These are phyloP conservation scores for Neodiprion pinetum DNA, from an alignment of 1,140 invertebrate species.

Conservation along the genomic window DNA sequence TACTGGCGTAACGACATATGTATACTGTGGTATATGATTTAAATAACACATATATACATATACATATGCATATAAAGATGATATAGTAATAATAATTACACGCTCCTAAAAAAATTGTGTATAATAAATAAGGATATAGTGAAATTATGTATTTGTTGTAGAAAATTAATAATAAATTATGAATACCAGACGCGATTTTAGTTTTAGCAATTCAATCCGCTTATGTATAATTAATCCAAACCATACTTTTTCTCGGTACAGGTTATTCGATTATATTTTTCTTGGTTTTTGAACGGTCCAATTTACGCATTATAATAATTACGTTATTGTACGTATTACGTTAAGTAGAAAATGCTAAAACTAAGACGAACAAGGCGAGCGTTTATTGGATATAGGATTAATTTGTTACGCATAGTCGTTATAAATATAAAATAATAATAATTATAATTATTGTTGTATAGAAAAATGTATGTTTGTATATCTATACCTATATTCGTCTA, in stretches of 20 bases:
- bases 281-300: no score
- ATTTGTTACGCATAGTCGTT: not conserved
- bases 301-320: not conserved
- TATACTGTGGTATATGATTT: not conserved
- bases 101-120: not conserved
- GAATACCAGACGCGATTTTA: not conserved
- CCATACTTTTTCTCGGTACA: no score
- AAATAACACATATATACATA: no score
- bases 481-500: no score
- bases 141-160: not conserved
- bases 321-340: not conserved
- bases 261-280: no score
- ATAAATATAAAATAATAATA: not conserved
- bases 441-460: not conserved
- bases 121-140: not conserved
- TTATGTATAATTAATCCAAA: no score
- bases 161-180: not conserved
- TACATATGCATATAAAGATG: no score
- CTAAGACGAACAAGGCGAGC: not conserved
- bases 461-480: not conserved
- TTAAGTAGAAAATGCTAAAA: not conserved
- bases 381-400: not conserved
- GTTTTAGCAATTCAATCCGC: no score
- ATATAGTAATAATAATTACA: no score
- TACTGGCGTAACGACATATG: conserved; percentile 1